These are phyloP conservation scores for Mycetomoellerius zeteki DNA, from an alignment of 1,140 invertebrate species.

Conservation along the genomic window DNA sequence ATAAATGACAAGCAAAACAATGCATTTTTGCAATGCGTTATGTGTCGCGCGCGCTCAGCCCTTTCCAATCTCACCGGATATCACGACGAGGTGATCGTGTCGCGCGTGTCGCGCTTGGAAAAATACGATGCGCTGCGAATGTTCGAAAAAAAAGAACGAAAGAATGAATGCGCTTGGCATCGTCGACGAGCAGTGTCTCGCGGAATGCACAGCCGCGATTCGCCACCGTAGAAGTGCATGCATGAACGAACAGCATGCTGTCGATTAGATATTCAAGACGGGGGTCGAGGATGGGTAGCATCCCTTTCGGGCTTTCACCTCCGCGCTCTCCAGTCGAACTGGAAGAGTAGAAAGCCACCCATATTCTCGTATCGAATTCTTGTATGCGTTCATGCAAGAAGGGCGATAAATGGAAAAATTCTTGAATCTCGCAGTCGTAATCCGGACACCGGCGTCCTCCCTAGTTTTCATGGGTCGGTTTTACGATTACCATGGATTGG, in stretches of 20 bases:
- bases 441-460: constrained; percentile 74
- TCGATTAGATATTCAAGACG: constrained; percentile 80
- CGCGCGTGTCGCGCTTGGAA: constrained; percentile 46
- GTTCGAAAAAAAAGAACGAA: constrained; percentile 38
- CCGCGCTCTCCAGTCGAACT: not conserved
- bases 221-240: constrained; percentile 48
- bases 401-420: constrained; percentile 87
- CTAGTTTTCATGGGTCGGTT: constrained; percentile 80
- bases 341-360: constrained; percentile 63
- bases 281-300: constrained; percentile 74
- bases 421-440: constrained; percentile 85
- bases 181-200: constrained; percentile 51
- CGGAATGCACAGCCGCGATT: constrained; percentile 56
- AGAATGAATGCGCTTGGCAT: constrained; percentile 38
- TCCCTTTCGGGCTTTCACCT: not conserved
- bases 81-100: constrained; percentile 46
- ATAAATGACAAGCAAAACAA: constrained; percentile 55
- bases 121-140: constrained; percentile 44
- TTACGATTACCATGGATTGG: constrained; percentile 80
- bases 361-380: constrained; percentile 85
- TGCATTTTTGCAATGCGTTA: constrained; percentile 5
- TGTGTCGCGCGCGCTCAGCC: constrained; percentile 17
- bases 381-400: constrained; percentile 85
- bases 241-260: constrained; percentile 76
- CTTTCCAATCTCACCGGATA: constrained; percentile 56